Conservation (phyloP, 2,797 vertebrate species). For the Chelonia mydas region DNA sequence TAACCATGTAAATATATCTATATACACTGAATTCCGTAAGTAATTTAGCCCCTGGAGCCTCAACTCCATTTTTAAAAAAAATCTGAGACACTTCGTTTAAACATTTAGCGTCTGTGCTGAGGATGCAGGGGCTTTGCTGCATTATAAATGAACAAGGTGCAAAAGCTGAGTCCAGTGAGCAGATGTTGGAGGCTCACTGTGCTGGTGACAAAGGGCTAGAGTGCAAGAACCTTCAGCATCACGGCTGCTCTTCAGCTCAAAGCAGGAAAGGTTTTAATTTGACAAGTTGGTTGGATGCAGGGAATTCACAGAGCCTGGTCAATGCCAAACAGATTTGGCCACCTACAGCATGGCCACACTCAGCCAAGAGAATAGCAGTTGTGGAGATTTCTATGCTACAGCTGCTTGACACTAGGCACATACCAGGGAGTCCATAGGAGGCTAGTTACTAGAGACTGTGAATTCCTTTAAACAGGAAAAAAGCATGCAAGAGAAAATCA, state of each 20-base stretch:
- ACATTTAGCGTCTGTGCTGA: neutral
- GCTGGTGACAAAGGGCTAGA: slow-evolving; percentile 76
- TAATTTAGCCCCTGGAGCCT: slow-evolving; percentile 55
- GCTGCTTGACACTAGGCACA: slow-evolving; percentile 37
- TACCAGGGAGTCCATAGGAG: neutral
- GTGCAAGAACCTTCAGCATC: slow-evolving; percentile 63
- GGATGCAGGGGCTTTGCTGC: slow-evolving; percentile 44
- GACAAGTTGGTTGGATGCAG: slow-evolving; percentile 78
- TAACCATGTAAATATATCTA: slow-evolving; percentile 76
- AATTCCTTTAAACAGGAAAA: slow-evolving; percentile 42
- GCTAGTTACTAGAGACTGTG: slow-evolving; percentile 6
- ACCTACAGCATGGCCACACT: slow-evolving; percentile 65
- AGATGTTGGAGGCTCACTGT: slow-evolving; percentile 73
- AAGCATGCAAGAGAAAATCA: neutral
- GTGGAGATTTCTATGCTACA: slow-evolving; percentile 53
- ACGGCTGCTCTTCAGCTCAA: slow-evolving; percentile 58
- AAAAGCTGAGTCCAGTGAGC: slow-evolving; percentile 57
- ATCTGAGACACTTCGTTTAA: neutral
- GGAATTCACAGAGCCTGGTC: slow-evolving; percentile 71
- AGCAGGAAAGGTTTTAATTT: slow-evolving; percentile 72
- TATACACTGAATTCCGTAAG: slow-evolving; percentile 70
- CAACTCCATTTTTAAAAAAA: slow-evolving; percentile 39
- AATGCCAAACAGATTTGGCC: slow-evolving; percentile 76
- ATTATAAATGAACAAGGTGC: slow-evolving; percentile 73
- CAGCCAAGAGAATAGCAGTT: slow-evolving; percentile 71